These are phyloP conservation scores for Lithobates sylvaticus DNA, from an alignment of 2,797 vertebrate species.

Conservation along the genomic window DNA sequence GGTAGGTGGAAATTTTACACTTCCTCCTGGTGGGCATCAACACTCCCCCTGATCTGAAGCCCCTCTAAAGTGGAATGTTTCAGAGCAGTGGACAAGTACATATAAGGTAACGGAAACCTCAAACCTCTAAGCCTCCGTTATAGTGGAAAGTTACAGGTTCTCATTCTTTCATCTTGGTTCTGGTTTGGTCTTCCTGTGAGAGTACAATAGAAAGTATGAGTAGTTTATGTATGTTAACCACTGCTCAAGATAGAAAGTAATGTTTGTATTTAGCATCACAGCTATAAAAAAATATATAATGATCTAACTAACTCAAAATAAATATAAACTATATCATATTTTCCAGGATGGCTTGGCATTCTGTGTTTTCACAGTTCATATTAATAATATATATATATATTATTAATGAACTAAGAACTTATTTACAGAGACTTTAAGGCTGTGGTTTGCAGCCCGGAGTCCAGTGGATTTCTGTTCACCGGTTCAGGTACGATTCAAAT, in stretches of 20 bases:
- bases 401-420: too few relatives aligned
- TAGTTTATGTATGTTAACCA: slow-evolving; percentile 25
- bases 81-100: slow-evolving; percentile 39
- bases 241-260: slow-evolving; percentile 21
- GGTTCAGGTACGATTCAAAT: too few relatives aligned
- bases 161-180: background rate
- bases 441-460: too few relatives aligned
- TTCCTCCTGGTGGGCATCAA: slow-evolving; percentile 2
- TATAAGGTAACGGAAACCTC: slow-evolving; percentile 32
- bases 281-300: background rate
- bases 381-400: too few relatives aligned
- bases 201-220: slow-evolving; percentile 42
- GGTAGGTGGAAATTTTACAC: slow-evolving; percentile 24
- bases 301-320: too few relatives aligned
- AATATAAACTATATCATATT: too few relatives aligned
- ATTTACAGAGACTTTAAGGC: too few relatives aligned
- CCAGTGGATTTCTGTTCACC: too few relatives aligned
- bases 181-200: slow-evolving; percentile 11
- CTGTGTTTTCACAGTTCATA: too few relatives aligned
- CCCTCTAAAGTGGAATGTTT: slow-evolving; percentile 29
- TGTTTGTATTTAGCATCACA: background rate
- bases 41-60: slow-evolving; percentile 20
- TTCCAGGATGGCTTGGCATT: too few relatives aligned
- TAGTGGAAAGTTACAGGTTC: slow-evolving; percentile 54
- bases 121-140: background rate